Conservation (phyloP, 2,113 vertebrate genomes). For the Merops nubicus region DNA sequence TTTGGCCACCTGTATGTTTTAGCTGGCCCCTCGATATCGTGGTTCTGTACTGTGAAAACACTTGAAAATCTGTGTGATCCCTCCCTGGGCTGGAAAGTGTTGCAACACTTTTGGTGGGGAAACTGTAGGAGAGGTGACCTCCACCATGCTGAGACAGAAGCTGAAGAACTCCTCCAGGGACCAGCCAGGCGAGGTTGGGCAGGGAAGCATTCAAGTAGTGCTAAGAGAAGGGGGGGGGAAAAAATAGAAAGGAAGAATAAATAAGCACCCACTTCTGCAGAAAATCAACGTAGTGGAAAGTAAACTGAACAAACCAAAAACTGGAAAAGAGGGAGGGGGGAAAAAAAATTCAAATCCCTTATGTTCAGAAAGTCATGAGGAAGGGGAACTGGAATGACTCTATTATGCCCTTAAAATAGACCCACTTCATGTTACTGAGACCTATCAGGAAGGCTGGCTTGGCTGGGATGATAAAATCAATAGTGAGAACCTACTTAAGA, state of each 20-base stretch:
- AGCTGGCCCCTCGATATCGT: background rate
- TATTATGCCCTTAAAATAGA: background rate
- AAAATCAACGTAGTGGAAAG: background rate
- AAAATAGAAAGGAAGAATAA: background rate
- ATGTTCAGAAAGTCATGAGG: background rate
- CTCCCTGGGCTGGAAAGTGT: background rate
- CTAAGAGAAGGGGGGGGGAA: background rate
- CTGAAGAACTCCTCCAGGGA: background rate
- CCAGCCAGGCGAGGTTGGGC: background rate
- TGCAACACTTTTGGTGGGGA: background rate
- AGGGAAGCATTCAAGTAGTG: background rate
- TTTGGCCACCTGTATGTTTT: background rate
- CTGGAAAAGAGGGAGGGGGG: background rate
- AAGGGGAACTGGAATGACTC: background rate
- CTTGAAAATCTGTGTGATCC: background rate
- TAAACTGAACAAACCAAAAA: background rate
- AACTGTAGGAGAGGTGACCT: background rate
- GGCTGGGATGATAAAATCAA: background rate
- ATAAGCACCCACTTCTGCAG: background rate
- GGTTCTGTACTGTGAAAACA: rapidly evolving
- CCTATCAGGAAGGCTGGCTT: background rate
- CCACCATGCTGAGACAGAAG: background rate
- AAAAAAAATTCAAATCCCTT: background rate
- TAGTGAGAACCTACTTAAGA: background rate
- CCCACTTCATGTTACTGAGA: background rate